phyloP scores from a whole-genome alignment of 2,888 invertebrate genomes.

The Venusia cambrica region DNA sequence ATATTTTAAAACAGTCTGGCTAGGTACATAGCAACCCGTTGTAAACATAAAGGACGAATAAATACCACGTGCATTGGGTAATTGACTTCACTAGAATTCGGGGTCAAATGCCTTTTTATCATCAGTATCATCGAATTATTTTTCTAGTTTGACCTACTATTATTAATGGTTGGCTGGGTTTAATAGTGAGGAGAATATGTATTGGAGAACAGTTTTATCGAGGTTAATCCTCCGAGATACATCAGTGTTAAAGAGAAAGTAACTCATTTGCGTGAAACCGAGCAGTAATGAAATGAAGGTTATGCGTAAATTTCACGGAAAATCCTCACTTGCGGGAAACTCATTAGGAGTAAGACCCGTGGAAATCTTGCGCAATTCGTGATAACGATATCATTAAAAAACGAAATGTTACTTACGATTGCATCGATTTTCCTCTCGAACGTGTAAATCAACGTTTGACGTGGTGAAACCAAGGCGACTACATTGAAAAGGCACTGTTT shows the following conservation, averaged over 20 bases:
- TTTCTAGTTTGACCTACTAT: too few relatives aligned
- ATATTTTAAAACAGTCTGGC: constrained; percentile 2
- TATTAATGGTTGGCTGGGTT: too few relatives aligned
- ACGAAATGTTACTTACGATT: constrained; percentile 57
- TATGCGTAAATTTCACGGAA: constrained; percentile 14
- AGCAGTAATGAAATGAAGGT: constrained; percentile 14
- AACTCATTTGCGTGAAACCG: constrained; percentile 15
- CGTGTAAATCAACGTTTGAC: constrained; percentile 58
- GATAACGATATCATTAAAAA: constrained; percentile 21
- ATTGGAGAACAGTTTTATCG: too few relatives aligned
- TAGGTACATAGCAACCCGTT: constrained; percentile 35
- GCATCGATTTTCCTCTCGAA: constrained; percentile 75
- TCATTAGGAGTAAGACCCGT: constrained; percentile 12
- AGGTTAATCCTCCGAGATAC: constrained; percentile 21
- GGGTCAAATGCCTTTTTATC: constrained; percentile 60
- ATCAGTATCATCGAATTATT: too few relatives aligned
- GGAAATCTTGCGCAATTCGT: constrained; percentile 47
- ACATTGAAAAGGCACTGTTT: constrained; percentile 76
- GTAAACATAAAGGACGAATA: constrained; percentile 57
- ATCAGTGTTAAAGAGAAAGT: constrained; percentile 36
- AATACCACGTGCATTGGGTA: constrained; percentile 63
- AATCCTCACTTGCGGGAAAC: constrained; percentile 20
- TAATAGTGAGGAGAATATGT: too few relatives aligned
- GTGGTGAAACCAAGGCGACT: constrained; percentile 68
- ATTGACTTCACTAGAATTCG: constrained; percentile 44